Base-by-base conservation (phyloP, 53 echinoderm and acorn worm genomes). In the Luidia sarsii region DNA sequence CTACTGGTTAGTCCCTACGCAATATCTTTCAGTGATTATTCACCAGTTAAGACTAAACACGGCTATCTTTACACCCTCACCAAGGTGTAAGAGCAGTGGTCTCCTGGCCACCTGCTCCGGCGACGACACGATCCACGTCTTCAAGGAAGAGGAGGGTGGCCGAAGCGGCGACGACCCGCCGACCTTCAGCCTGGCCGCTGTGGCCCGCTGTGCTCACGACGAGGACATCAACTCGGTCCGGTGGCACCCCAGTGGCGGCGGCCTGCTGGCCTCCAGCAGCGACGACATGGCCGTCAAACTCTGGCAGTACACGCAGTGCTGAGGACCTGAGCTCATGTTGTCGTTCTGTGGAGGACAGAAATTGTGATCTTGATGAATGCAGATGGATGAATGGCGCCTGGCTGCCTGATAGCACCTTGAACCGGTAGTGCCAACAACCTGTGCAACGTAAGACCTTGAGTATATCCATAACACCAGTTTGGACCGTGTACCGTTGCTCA, bases 201-300 rank as follows among this genome's bases (percentile, higher is more conserved):
- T 56, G 34, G 69, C 59, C 36, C 85, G 82, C 43, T 73, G 84
- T 59, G 92, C 92, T 19, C 95, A 95, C 49, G 6, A 50, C 22
- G 95, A 88, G 21, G 95, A 95, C 77, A 90, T 95, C 11, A 95
- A 95, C 65, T 46, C 81, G 29, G 86, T 95, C 1, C 80, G 69
- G n/a, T 95, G 95, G 92, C 90, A 92, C 65, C 90, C 95, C 14
- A 88, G 75, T 60, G 90, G 82, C 41, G 14, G 79, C 39, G 92
- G 92, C 32, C 50, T 90, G 14, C 79, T 95, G 18, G 92, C 92
- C 6, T 90, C 95, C 13, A 87, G 90, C 63, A 81, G 90, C 21
- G 95, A 95, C 68, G 95, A 95, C 39, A 70, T 79, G 3, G 50
- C 65, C n/a, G 81, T 95, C 64, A 95, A 95, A 75, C 28, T 95